These are phyloP conservation scores for Acomys russatus DNA, from an alignment of 2,797 vertebrate species.

Conservation along the genomic window DNA sequence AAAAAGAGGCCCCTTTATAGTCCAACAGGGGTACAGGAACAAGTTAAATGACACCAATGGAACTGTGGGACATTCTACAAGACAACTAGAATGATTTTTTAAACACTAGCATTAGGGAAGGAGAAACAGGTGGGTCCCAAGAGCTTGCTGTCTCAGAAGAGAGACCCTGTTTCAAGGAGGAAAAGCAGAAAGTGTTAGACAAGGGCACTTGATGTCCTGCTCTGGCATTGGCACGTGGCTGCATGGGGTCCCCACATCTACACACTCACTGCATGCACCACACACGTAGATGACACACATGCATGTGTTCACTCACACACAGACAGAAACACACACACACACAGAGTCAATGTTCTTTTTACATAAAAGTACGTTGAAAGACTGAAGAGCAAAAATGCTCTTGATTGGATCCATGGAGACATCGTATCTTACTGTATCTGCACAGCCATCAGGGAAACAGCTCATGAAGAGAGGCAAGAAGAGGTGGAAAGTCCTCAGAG, in stretches of 20 bases:
- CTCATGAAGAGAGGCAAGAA: neutral
- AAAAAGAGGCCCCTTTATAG: neutral
- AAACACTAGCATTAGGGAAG: neutral
- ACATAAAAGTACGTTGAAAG: neutral
- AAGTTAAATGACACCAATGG: neutral
- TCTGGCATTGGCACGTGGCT: neutral
- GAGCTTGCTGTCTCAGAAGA: too few species aligned
- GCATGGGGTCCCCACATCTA: neutral
- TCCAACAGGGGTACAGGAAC: neutral
- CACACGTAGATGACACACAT: neutral
- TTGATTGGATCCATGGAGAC: neutral
- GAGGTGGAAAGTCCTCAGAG: neutral
- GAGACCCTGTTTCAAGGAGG: neutral
- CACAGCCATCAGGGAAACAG: neutral
- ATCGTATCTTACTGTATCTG: neutral
- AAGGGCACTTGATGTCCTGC: neutral
- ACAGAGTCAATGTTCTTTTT: neutral
- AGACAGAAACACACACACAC: neutral
- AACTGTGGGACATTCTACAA: neutral
- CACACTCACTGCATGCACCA: neutral
- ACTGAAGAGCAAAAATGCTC: neutral
- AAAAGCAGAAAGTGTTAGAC: neutral
- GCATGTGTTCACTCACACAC: too few species aligned
- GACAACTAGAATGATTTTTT: neutral
- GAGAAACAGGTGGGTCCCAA: neutral